Evolutionary conservation across 2,888 invertebrate genomes (phyloP).

Genomic region (Thera obeliscata): DNA sequence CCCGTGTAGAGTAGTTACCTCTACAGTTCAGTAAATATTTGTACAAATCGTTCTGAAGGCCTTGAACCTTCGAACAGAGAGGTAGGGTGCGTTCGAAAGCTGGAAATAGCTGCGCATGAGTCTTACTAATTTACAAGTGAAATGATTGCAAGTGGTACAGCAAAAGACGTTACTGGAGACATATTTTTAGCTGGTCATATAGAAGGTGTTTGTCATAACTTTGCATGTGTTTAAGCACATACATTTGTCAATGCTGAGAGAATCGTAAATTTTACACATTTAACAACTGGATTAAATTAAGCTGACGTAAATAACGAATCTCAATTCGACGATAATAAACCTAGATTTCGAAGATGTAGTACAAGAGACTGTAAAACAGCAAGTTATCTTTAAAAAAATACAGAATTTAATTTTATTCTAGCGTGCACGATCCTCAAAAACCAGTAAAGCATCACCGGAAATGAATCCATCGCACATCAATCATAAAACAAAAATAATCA

Average conservation of each 20-base stretch:
- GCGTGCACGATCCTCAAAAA: conserved; percentile 5
- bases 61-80: conserved; percentile 44
- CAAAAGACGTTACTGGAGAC: conserved; percentile 19
- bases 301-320: background rate
- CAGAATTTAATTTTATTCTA: conserved; percentile 3
- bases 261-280: conserved; percentile 18
- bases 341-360: background rate
- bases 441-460: conserved; percentile 17
- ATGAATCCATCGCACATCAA: conserved; percentile 32
- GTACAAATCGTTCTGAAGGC: conserved; percentile 44
- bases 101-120: conserved; percentile 42
- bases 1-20: conserved; percentile 9
- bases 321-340: background rate
- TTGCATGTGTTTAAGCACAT: conserved; percentile 29
- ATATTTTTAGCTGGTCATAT: conserved; percentile 31
- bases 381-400: background rate
- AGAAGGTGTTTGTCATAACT: conserved; percentile 34
- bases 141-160: conserved; percentile 27
- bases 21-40: conserved; percentile 48
- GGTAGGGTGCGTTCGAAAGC: conserved; percentile 30
- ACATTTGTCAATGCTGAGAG: conserved; percentile 23
- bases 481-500: conserved; percentile 32
- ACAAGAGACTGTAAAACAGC: background rate
- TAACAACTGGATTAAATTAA: background rate
- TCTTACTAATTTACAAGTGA: conserved; percentile 39